Evolutionary conservation across 2,113 vertebrate species (phyloP), one percentile per base, ranked within the genome.

Genomic region (Spilogale gracilis): DNA sequence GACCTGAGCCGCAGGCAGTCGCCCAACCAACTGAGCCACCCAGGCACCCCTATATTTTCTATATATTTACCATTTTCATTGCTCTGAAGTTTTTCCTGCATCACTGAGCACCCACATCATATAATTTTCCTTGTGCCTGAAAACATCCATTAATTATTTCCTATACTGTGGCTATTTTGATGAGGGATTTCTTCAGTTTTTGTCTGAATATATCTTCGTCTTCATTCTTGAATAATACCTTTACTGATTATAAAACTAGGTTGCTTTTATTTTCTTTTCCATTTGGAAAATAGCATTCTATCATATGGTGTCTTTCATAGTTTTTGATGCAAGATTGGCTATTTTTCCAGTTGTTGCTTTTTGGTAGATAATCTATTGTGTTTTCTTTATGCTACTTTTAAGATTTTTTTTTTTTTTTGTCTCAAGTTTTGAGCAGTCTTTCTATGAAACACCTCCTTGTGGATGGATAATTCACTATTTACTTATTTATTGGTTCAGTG

Each of bases 41-140:
- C 38, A 38, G 38, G 38, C 38, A 2, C 38, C 38, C 38, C 38
- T 38, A 38, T 74, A 73, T 93, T 86, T 82, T 74, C 38, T 97
- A 17, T 52, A 2, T 74, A 50, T 79, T 67, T 84, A 56, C 13
- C 65, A 48, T 88, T 84, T 91, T 79, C 85, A 11, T 85, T 93
- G 30, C 12, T 92, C 14, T 73, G 84, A 65, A 52, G 45, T 85
- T 94, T 92, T 73, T 38, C 30, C 50, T 89, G 23, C 23, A 23
- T 81, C 23, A 61, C 18, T 54, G 6, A 27, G 73, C 25, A 48
- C 86, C 80, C 86, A 11, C 13, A 3, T 76, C 27, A 27, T 8
- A 65, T 80, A 43, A 30, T 95, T 92, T 54, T 94, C 32, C 17
- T 74, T 92, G 50, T 96, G 43, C 18, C 84, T 80, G 54, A 48